Percentiles rank a stretch among this genome's conserved stretches.
These are phyloP conservation scores for Ormyrus rosae DNA, from an alignment of 2,888 invertebrate genomes.

Conservation along the genomic window DNA sequence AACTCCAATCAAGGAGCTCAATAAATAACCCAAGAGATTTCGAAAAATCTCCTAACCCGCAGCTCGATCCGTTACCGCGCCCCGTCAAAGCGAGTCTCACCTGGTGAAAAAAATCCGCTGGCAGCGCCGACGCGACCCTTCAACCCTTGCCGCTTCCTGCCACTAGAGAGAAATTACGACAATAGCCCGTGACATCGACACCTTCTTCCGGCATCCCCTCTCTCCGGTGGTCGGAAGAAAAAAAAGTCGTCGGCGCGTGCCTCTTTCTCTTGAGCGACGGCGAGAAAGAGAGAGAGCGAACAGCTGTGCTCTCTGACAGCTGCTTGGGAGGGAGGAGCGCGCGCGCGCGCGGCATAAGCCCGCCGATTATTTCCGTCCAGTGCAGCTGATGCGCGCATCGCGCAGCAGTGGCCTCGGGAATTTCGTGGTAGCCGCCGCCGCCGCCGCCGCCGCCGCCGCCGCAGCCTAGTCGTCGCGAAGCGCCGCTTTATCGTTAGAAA, in stretches of 20 bases:
- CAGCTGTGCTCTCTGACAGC: constrained; percentile 17
- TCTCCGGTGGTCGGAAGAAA: neutral
- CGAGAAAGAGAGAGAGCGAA: neutral
- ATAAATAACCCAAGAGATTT: too few relatives aligned
- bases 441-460: neutral
- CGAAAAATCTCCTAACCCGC: too few relatives aligned
- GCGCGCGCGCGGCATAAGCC: neutral
- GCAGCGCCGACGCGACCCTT: neutral
- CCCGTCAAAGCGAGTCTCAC: too few relatives aligned
- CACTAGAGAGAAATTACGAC: neutral
- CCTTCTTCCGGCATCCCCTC: constrained; percentile 20
- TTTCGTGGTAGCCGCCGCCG: neutral
- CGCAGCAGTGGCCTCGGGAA: neutral
- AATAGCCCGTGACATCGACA: neutral
- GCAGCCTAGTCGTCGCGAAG: neutral
- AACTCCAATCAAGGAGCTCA: too few relatives aligned
- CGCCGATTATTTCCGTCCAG: constrained; percentile 35
- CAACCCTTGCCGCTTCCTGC: too few relatives aligned
- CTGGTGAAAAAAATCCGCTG: too few relatives aligned
- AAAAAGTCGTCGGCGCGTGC: constrained; percentile 31
- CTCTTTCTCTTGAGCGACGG: neutral
- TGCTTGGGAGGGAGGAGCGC: neutral
- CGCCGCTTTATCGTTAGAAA: constrained; percentile 36
- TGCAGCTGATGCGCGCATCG: constrained; percentile 26
- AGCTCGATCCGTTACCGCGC: too few relatives aligned